phyloP scores from a whole-genome alignment of 1,140 invertebrate species.

The Leptinotarsa texana region DNA sequence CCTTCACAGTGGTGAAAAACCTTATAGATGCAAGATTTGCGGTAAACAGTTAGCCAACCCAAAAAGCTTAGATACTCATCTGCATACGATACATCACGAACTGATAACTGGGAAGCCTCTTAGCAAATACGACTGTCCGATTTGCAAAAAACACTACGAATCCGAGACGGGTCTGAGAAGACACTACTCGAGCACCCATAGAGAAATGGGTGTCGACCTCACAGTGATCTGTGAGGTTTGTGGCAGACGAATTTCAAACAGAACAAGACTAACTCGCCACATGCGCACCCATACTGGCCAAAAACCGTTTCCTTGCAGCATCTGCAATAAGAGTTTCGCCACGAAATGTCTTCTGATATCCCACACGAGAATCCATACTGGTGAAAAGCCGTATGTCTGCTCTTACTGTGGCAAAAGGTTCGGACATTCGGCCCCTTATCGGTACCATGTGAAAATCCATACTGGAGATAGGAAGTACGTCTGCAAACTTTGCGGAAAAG shows the following conservation, averaged over 20 bases:
- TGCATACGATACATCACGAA: conserved; percentile 40
- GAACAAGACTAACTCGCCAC: conserved; percentile 72
- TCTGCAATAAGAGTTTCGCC: conserved; percentile 59
- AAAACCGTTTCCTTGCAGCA: conserved; percentile 57
- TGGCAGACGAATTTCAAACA: conserved; percentile 72
- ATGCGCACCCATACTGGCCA: conserved; percentile 65
- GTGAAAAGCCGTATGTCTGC: conserved; percentile 60
- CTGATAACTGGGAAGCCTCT: conserved; percentile 38
- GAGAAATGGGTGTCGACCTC: conserved; percentile 25
- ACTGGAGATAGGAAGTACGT: conserved; percentile 51
- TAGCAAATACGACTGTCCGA: conserved; percentile 40
- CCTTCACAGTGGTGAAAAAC: conserved; percentile 67
- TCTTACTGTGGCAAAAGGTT: conserved; percentile 64
- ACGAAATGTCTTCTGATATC: conserved; percentile 60
- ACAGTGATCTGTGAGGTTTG: conserved; percentile 66
- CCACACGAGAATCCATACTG: conserved; percentile 61
- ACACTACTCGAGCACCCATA: conserved; percentile 41
- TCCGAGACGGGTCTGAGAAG: conserved; percentile 37
- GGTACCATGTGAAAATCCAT: conserved; percentile 53
- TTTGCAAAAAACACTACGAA: conserved; percentile 43
- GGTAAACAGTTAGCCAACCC: conserved; percentile 58
- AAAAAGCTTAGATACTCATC: conserved; percentile 41
- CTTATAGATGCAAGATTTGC: conserved; percentile 69
- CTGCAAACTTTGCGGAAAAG: conserved; percentile 51
- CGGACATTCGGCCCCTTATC: conserved; percentile 55